Evolutionary conservation across 2,888 invertebrate genomes (phyloP).

Genomic region (Chesias legatella): DNA sequence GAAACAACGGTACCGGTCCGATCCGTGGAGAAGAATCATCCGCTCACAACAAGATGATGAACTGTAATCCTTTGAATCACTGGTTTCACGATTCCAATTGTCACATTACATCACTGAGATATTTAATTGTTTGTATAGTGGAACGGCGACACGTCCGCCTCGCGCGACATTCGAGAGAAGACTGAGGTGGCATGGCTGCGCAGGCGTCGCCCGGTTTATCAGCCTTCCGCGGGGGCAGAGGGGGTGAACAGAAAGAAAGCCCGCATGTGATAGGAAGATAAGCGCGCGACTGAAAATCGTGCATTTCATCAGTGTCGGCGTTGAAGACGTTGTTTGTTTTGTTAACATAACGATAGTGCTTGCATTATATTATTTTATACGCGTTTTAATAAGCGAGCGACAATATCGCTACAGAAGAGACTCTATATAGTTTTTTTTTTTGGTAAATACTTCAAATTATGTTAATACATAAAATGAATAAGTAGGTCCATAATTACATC

Average conservation of each 20-base stretch:
- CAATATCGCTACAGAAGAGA: too few species aligned
- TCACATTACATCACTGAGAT: conserved; percentile 48
- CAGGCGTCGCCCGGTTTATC: conserved; percentile 69
- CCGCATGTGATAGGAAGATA: conserved; percentile 67
- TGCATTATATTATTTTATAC: too few species aligned
- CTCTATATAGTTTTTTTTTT: too few species aligned
- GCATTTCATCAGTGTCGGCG: conserved; percentile 28
- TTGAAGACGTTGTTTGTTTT: conserved; percentile 26
- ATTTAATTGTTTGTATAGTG: conserved; percentile 23
- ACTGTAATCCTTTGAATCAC: conserved; percentile 31
- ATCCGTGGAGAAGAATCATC: conserved; percentile 40
- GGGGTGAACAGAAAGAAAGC: conserved; percentile 49
- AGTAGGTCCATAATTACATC: too few species aligned
- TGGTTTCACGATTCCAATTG: conserved; percentile 29
- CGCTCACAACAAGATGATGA: conserved; percentile 28
- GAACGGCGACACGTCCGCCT: conserved; percentile 44
- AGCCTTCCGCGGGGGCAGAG: conserved; percentile 65
- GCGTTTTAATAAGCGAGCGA: neutral
- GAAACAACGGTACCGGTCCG: conserved; percentile 65
- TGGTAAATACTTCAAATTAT: too few species aligned
- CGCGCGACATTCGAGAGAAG: conserved; percentile 47
- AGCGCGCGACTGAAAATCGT: conserved; percentile 45
- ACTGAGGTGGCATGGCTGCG: conserved; percentile 68
- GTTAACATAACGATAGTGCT: conserved; percentile 8
- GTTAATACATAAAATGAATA: too few species aligned